Evolutionary conservation across 2,797 vertebrate species (phyloP), one percentile per base, ranked within the genome.

Genomic region (Nyctalus aviator): DNA sequence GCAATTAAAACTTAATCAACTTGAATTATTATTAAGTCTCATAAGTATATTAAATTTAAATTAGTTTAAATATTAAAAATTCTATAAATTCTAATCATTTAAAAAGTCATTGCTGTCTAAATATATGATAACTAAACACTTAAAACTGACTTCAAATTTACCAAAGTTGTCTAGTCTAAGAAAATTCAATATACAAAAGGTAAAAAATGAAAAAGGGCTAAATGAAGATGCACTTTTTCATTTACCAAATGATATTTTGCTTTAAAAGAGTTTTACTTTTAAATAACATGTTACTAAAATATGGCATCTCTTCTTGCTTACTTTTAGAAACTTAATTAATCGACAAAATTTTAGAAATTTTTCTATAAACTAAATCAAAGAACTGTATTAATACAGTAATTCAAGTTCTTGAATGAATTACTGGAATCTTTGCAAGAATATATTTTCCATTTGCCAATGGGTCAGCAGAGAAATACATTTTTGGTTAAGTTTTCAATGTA

Each of bases 251-350:
- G 27, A 21, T 44, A 59, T 18, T 95, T 94, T 77, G 8, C 27
- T 95, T 82, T 90, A 79, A 92, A 92, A 89, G 6, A 0, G 2
- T 13, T 72, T 96, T 87, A 62, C 8, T 32, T 88, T 94, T 95
- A 77, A 46, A 88, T 46, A 86, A 6, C 17, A 55, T 46, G 23
- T 53, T 32, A 17, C 21, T 73, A 91, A 78, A n/a, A 81, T 57
- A 85, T 75, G 35, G 1, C 48, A 76, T 75, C 30, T 89, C 13
- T 81, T 59, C 8, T 90, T 84, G 27, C 20, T 96, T 72, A 55
- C 15, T 69, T 91, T 77, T 68, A 83, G 73, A 92, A 62, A 73
- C 2, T 66, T 79, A 77, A 30, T 75, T 79, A 77, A 30, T 75
- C n/a, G 12, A 48, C 85, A 53, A 83, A 77, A 55, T 69, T 53